phyloP scores from a whole-genome alignment of 2,888 invertebrate species.

The Eupithecia subfuscata region DNA sequence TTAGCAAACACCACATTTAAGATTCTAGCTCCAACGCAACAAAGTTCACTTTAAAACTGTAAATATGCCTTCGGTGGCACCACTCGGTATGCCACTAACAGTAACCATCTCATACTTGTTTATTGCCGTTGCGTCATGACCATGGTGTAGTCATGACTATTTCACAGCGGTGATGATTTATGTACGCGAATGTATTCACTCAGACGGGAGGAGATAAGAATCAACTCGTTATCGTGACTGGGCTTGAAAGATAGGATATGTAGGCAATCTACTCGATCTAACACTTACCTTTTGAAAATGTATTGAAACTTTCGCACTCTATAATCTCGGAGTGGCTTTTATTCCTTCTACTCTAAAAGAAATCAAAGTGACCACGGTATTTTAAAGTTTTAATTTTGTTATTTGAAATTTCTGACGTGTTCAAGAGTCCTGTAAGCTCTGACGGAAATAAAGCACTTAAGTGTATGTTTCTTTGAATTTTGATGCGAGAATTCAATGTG shows the following conservation, averaged over 20 bases:
- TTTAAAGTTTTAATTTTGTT: too few relatives aligned
- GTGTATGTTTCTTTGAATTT: too few relatives aligned
- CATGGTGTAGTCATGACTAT: slow-evolving; percentile 12
- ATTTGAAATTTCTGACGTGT: too few relatives aligned
- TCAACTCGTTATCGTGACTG: slow-evolving; percentile 10
- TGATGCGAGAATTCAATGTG: neutral
- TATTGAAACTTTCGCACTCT: too few relatives aligned
- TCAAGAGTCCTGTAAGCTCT: too few relatives aligned
- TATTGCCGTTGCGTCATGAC: slow-evolving; percentile 19
- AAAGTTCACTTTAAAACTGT: neutral
- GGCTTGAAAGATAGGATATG: neutral
- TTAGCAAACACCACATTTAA: neutral
- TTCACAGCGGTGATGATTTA: slow-evolving; percentile 26
- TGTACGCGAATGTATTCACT: slow-evolving; percentile 14
- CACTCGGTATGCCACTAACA: slow-evolving; percentile 8
- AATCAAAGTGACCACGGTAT: too few relatives aligned
- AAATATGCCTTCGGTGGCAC: neutral
- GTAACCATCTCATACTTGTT: slow-evolving; percentile 10
- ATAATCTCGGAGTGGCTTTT: too few relatives aligned
- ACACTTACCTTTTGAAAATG: neutral
- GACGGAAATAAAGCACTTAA: too few relatives aligned
- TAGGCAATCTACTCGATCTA: neutral
- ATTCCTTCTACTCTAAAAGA: too few relatives aligned
- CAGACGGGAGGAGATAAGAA: slow-evolving; percentile 17
- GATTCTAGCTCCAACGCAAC: neutral